Base-by-base conservation (phyloP, 1,140 invertebrate genomes). In the Mya arenaria region DNA sequence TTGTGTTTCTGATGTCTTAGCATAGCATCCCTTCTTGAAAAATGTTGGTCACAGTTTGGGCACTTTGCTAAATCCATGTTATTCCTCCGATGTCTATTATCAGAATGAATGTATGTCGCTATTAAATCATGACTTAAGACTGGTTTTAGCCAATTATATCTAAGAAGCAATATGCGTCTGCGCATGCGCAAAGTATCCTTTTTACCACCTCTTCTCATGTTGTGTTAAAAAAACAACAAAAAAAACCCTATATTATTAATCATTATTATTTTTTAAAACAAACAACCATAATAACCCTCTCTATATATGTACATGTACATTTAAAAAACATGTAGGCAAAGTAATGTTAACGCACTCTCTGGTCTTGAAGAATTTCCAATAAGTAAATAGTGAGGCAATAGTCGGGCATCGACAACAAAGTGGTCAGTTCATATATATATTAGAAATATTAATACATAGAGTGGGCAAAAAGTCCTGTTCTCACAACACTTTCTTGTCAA, bases 1-100 rank as follows among this genome's bases (percentile, higher is more conserved):
- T 60, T 60, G 10, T 66, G 17, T 66, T 23, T 66, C 13, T 13
- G 13, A 36, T 66, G 63, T 66, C 63, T 28, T 34, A 66, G 37
- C 63, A 66, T 25, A 10, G 13, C 32, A 36, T 66, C 17, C 23
- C 32, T 66, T 13, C 63, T 66, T 8, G 15, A 30, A 34, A 66
- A 66, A 10, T 25, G 13, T 34, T 66, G 17, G 13, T 66, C 6
- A 66, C 63, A 66, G 25, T 66, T 34, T 34, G 63, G 32, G 34
- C 63, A 66, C 6, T 34, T 25, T 32, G 37, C 13, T 34, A 6
- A n/a, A 32, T 30, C 6, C 63, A 66, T 66, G 63, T 66, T 32
- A 10, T 13, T 28, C 30, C 63, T 37, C 32, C 13, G 63, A 28
- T 25, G 63, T 5, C 37, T 28, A 10, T 15, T 34, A 17, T 30